These are phyloP conservation scores for Erebia ligea DNA, from an alignment of 2,888 invertebrate genomes.

Conservation along the genomic window DNA sequence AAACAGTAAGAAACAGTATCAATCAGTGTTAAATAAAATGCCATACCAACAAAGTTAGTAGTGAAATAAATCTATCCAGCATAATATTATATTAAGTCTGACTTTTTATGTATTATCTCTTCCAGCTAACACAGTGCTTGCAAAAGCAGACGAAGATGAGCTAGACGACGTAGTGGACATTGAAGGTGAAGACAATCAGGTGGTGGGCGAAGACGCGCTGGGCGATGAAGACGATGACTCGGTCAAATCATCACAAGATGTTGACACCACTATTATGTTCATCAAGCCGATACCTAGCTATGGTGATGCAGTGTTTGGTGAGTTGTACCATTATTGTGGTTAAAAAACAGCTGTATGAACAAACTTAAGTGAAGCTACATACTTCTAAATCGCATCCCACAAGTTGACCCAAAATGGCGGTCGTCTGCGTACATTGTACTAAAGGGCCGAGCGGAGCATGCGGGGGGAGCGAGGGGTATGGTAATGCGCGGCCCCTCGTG, in stretches of 20 bases:
- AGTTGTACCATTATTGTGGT: slow-evolving; percentile 41
- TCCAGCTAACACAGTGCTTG: slow-evolving; percentile 74
- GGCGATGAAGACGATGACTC: slow-evolving; percentile 86
- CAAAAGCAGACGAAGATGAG: slow-evolving; percentile 86
- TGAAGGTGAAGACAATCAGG: slow-evolving; percentile 85
- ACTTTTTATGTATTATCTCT: slow-evolving; percentile 43
- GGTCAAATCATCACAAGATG: slow-evolving; percentile 92
- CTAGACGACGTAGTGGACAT: slow-evolving; percentile 88
- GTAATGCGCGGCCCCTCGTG: too few relatives aligned
- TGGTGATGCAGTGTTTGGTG: slow-evolving; percentile 87
- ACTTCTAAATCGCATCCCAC: too few relatives aligned
- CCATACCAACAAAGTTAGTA: too few relatives aligned
- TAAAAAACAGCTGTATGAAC: not conserved
- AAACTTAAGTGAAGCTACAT: not conserved
- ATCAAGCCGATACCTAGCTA: slow-evolving; percentile 87
- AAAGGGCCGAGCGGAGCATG: too few relatives aligned
- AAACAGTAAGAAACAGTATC: too few relatives aligned
- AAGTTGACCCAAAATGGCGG: too few relatives aligned
- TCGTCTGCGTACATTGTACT: too few relatives aligned
- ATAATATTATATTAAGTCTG: too few relatives aligned
- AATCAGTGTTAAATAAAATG: too few relatives aligned
- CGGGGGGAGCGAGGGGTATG: too few relatives aligned
- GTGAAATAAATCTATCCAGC: too few relatives aligned
- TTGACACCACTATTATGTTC: slow-evolving; percentile 95
- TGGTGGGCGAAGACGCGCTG: slow-evolving; percentile 84